A percentile compares a stretch with the other conserved stretches of the same genome.
These are phyloP conservation scores for Cathartes aura DNA, from an alignment of 2,113 vertebrate species.

Conservation along the genomic window DNA sequence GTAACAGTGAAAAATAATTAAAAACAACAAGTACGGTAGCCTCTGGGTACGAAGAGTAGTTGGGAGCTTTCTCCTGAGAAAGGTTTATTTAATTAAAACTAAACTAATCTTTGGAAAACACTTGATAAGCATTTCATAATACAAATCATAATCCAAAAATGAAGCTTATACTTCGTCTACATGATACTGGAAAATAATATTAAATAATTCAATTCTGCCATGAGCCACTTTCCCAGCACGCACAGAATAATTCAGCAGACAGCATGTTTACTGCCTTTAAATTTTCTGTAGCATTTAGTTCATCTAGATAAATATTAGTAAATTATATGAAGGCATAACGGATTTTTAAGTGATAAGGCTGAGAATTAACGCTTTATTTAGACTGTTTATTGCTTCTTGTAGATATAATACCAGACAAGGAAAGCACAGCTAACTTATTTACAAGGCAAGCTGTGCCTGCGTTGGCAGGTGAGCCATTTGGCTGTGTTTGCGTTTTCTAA, in stretches of 20 bases:
- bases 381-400: constrained; percentile 31
- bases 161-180: constrained; percentile 56
- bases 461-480: constrained; percentile 31
- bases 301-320: constrained; percentile 62
- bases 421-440: constrained; percentile 19
- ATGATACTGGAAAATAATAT: constrained; percentile 69
- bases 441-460: constrained; percentile 22
- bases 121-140: constrained; percentile 89
- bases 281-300: constrained; percentile 66
- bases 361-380: constrained; percentile 55
- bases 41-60: constrained; percentile 81
- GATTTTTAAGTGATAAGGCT: constrained; percentile 1
- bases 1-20: constrained; percentile 89
- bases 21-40: constrained; percentile 85
- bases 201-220: constrained; percentile 78
- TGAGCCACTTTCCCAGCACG: constrained; percentile 49
- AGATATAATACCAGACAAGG: not conserved
- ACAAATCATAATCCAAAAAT: constrained; percentile 85
- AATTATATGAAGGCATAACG: constrained; percentile 33
- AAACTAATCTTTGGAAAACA: constrained; percentile 86
- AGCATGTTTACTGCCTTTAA: constrained; percentile 42
- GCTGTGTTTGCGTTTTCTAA: not conserved
- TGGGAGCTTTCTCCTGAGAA: constrained; percentile 83
- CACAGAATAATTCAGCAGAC: constrained; percentile 65
- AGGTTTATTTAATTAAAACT: constrained; percentile 90